Base-by-base conservation (phyloP, 2,113 vertebrate genomes). In the Capra hircus region DNA sequence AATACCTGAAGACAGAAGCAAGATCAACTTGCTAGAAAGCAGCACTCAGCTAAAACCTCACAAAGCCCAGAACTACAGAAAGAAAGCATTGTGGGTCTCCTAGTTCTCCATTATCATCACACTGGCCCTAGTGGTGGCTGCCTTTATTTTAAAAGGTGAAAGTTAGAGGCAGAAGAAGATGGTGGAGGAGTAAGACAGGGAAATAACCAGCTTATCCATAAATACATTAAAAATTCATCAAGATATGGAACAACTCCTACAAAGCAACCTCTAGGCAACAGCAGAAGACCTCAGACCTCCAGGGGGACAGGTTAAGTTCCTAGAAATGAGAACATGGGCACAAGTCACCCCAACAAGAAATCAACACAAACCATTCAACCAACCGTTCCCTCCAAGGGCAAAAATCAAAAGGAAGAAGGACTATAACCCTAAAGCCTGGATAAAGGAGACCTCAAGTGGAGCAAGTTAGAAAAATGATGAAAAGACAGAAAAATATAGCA, bases 41-140 rank as follows among this genome's bases (percentile, higher is more conserved):
- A 99, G 99, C 98, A 99, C 99, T 97, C 99, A 99, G 16, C 99
- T 99, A 98, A 99, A 99, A 98, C 99, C 99, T 88, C 99, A 99
- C 0, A 99, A 99, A 99, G 99, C 99, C 97, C 99, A 99, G 98
- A 99, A 98, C 99, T 99, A 99, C 99, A 99, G 99, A 98, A 99
- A 99, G 99, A 99, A 99, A 98, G 99, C 99, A 1, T 98, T 99
- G 95, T 99, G 99, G 99, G 99, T 99, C 96, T 99, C 99, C 96
- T 99, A 99, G 99, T 97, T 99, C 98, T 99, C 99, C 98, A 99
- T 99, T 81, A 99, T 99, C 92, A 99, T 99, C 98, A 99, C 99
- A 0, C 98, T 99, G 98, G 99, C 99, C 94, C 99, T 99, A 98
- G 99, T 99, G 0, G 99, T 99, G 97, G 99, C 99, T 90, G 99